A percentile compares a stretch with the other conserved stretches of the same genome.
Evolutionary conservation across 2,797 vertebrate genomes (phyloP).

Genomic region (Heteromormyrus szaboi): DNA sequence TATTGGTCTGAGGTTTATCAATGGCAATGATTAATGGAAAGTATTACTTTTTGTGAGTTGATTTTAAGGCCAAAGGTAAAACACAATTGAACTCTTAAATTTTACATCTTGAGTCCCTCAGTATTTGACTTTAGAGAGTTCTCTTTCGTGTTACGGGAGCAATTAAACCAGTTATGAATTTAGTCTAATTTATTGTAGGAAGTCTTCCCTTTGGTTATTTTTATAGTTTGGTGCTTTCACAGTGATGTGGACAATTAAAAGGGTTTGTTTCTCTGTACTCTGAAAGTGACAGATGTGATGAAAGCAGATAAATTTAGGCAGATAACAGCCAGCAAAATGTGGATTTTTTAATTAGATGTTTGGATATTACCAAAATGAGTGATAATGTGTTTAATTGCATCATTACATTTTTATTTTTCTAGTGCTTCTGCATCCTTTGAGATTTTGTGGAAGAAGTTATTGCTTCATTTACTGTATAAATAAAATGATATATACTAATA

Average conservation of each 20-base stretch:
- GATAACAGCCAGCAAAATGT: slow-evolving; percentile 31
- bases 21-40: slow-evolving; percentile 21
- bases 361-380: slow-evolving; percentile 35
- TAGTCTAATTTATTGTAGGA: not conserved
- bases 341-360: slow-evolving; percentile 23
- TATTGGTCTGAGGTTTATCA: not conserved
- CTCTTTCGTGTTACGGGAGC: not conserved
- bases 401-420: slow-evolving; percentile 53
- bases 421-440: slow-evolving; percentile 39
- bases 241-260: slow-evolving; percentile 30
- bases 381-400: slow-evolving; percentile 40
- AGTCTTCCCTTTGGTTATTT: not conserved
- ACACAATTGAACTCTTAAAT: not conserved
- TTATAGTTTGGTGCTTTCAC: slow-evolving; percentile 27
- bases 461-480: slow-evolving; percentile 21
- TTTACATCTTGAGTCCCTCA: slow-evolving; percentile 8
- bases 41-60: slow-evolving; percentile 21
- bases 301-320: slow-evolving; percentile 20
- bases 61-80: slow-evolving; percentile 43
- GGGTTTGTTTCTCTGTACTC: slow-evolving; percentile 25
- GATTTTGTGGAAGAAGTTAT: slow-evolving; percentile 32
- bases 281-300: slow-evolving; percentile 27
- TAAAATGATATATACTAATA: slow-evolving; percentile 34
- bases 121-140: slow-evolving; percentile 18
- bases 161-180: not conserved